These are phyloP conservation scores for Andrena hattorfiana DNA, from an alignment of 2,888 invertebrate species.

Conservation along the genomic window DNA sequence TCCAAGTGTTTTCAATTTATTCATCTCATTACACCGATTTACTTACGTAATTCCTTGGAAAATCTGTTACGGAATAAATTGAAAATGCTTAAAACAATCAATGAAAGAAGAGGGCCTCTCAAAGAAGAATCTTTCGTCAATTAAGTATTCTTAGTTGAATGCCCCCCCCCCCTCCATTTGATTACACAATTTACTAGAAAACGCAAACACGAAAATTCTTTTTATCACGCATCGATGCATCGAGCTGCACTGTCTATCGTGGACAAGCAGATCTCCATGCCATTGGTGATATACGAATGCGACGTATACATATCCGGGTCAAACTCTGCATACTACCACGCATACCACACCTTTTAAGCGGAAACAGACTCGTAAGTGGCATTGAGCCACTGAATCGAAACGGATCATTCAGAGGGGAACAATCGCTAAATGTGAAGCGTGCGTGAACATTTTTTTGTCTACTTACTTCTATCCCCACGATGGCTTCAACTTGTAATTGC, in stretches of 20 bases:
- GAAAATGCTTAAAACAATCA: no score
- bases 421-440: conserved; percentile 4
- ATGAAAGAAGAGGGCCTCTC: no score
- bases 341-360: conserved; percentile 19
- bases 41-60: no score
- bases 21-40: no score
- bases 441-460: conserved; percentile 17
- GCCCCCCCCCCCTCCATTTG: not conserved
- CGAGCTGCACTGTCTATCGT: not conserved
- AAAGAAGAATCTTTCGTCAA: no score
- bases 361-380: conserved; percentile 24
- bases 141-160: no score
- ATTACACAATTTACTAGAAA: not conserved
- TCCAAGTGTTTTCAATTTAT: no score
- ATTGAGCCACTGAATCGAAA: conserved; percentile 37
- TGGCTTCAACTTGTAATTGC: not conserved
- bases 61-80: no score
- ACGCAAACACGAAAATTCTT: not conserved
- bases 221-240: not conserved
- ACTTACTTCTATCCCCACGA: not conserved
- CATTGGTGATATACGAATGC: conserved; percentile 3
- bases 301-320: conserved; percentile 30
- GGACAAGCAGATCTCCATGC: not conserved
- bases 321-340: not conserved
- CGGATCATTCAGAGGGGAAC: conserved; percentile 13